Evolutionary conservation across 2,113 vertebrate genomes (phyloP), one percentile per base, ranked within the genome.

Genomic region (Anguilla rostrata): DNA sequence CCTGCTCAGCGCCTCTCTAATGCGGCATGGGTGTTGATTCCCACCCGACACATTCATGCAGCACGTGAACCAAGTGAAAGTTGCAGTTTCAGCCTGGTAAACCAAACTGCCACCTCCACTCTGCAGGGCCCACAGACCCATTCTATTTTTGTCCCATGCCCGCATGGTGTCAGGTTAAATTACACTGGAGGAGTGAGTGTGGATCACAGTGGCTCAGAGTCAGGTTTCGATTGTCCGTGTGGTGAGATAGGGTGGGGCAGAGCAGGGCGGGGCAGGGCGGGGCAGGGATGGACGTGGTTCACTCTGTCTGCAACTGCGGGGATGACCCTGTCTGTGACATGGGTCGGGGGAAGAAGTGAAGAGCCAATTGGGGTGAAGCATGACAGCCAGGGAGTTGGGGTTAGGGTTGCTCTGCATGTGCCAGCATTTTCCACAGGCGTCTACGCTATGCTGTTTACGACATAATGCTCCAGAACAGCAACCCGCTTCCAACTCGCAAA

Each of bases 131-230:
- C 18, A 43, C 5, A 46, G 16, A 66, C 40, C 81, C 12, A 29
- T 15, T 49, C 81, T 87, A 83, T 87, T 87, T 87, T 82, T 83
- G 81, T 57, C 81, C 66, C 14, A 20, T 15, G 86, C 43, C 63
- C 53, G 60, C 57, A 75, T 39, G 71, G 43, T 78, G 34, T 87
- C 82, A 56, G 82, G 82, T 83, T 53, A 78, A 83, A 83, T 83
- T 60, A 87, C 81, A 83, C 63, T 83, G 66, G 41, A 78, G 49
- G 56, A 82, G 53, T 39, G 43, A 57, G 7, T 3, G 63, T 49
- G 3, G 3, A 26, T 41, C 46, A 53, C 63, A 57, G 4, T 81
- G n/a, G 43, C 29, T 78, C 71, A 75, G 71, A 34, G n/a, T 34
- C 71, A 75, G 71, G n/a, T 75, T 75, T 34, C 71, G 66, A 78